Percentiles rank a stretch among this genome's conserved stretches.
Conservation (phyloP, 2,113 vertebrate species). For the Lophotis ruficrista region DNA sequence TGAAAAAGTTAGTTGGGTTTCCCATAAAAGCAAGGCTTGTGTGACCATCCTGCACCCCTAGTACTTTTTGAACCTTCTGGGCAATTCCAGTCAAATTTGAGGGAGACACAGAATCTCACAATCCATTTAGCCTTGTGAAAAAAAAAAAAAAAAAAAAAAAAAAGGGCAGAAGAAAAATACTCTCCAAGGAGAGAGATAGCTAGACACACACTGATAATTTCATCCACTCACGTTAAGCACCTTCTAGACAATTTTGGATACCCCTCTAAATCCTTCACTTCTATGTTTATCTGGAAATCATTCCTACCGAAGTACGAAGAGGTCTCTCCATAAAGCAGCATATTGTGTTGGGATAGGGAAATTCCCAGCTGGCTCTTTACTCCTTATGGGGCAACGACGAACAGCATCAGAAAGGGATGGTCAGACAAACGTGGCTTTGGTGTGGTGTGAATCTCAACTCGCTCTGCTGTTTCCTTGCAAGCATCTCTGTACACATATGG, state of each 20-base stretch:
- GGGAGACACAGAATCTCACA: not conserved
- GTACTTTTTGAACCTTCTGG: not conserved
- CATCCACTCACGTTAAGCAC: not conserved
- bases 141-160: not conserved
- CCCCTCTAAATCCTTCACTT: not conserved
- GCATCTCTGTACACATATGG: not conserved
- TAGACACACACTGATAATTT: not conserved
- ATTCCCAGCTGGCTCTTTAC: not conserved
- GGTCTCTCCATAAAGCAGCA: not conserved
- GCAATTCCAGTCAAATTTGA: not conserved
- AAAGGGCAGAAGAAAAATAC: not conserved
- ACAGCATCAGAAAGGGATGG: not conserved
- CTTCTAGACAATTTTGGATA: not conserved
- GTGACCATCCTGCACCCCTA: not conserved
- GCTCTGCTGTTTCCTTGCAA: not conserved
- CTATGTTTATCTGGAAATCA: not conserved
- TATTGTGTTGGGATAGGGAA: not conserved
- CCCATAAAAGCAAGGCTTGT: not conserved
- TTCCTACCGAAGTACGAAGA: not conserved
- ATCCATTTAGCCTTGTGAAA: not conserved
- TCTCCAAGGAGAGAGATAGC: not conserved
- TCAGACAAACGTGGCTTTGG: not conserved
- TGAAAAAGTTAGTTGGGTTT: not conserved
- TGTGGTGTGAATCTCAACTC: no score
- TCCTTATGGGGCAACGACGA: fast-evolving